These are phyloP conservation scores for Phainopepla nitens DNA, from an alignment of 2,113 vertebrate species.

Conservation along the genomic window DNA sequence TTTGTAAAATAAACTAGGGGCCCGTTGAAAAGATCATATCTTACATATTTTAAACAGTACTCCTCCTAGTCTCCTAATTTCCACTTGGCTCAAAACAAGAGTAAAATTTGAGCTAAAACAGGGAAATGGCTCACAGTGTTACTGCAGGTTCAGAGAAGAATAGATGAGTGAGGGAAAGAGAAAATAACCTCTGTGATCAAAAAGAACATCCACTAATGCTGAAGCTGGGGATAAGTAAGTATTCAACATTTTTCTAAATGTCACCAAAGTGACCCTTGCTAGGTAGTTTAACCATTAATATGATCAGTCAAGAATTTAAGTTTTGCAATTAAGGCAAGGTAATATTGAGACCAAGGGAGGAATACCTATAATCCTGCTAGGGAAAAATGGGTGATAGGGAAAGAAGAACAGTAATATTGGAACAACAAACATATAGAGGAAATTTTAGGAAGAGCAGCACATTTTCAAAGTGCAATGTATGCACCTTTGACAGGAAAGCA, in stretches of 20 bases:
- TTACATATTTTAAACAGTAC: slow-evolving; percentile 23
- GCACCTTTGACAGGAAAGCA: background rate
- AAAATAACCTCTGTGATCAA: background rate
- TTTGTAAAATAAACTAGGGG: background rate
- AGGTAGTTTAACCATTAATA: background rate
- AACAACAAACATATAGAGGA: background rate
- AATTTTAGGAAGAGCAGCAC: background rate
- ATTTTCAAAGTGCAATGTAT: background rate
- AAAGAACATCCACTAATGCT: background rate
- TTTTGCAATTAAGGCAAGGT: background rate
- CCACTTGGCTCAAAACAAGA: background rate
- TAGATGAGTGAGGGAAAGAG: background rate
- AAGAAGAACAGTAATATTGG: background rate
- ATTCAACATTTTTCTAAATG: background rate
- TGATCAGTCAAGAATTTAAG: background rate
- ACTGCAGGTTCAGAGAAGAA: background rate
- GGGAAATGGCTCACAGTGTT: background rate
- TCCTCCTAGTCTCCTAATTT: background rate
- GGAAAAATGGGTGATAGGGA: background rate
- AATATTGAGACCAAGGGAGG: background rate
- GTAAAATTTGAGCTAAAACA: background rate
- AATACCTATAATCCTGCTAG: background rate
- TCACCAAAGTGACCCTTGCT: background rate
- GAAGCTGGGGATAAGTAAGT: background rate
- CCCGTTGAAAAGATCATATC: background rate